Evolutionary conservation across 2,113 vertebrate species (phyloP).

Genomic region (Dasyprocta punctata): DNA sequence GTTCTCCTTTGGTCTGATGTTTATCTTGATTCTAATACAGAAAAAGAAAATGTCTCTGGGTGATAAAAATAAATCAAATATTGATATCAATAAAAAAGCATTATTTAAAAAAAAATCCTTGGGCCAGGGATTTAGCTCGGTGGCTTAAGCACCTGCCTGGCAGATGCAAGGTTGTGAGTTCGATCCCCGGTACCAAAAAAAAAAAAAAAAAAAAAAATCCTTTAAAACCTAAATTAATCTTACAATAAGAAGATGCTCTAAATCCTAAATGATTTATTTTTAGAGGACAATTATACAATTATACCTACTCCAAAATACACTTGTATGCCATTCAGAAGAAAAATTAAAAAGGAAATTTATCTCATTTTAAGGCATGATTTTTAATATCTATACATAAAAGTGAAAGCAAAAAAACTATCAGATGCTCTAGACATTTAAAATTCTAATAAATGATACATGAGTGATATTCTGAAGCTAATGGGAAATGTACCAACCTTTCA

Average conservation of each 20-base stretch:
- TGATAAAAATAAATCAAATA: constrained; percentile 9
- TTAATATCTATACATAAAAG: background rate
- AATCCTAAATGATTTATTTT: background rate
- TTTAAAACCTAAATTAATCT: background rate
- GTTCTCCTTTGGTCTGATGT: background rate
- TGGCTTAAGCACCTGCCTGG: too few relatives aligned
- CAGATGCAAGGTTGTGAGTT: too few relatives aligned
- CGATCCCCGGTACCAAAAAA: too few relatives aligned
- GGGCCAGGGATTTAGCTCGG: too few relatives aligned
- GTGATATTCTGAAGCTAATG: background rate
- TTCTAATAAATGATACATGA: background rate
- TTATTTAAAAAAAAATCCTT: too few relatives aligned
- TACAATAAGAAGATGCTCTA: background rate
- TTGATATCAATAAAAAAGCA: background rate
- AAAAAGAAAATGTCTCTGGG: background rate
- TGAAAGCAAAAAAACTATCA: constrained; percentile 31
- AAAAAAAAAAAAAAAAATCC: too few relatives aligned
- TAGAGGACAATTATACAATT: background rate
- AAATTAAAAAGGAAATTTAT: background rate
- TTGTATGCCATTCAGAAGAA: background rate
- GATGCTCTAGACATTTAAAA: constrained; percentile 40
- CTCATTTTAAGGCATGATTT: constrained; percentile 5
- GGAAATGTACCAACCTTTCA: constrained; percentile 87
- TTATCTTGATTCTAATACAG: background rate
- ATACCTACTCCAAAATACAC: background rate